Evolutionary conservation across 2,797 vertebrate species (phyloP), one percentile per base, ranked within the genome.

Genomic region (Tachyglossus aculeatus): DNA sequence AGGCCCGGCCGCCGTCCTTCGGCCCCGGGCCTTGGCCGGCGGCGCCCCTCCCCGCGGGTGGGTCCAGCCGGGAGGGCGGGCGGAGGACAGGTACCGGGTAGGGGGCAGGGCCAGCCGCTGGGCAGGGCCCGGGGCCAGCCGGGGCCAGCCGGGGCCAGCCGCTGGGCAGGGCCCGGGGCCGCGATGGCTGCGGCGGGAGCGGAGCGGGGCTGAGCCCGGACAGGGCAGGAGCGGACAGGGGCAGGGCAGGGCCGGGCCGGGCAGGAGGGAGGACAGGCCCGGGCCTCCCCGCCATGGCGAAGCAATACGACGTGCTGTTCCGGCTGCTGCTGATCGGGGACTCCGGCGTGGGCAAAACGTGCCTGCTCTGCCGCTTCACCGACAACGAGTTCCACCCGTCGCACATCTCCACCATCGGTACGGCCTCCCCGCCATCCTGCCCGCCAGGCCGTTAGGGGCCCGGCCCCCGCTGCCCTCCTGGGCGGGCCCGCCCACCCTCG

Each of bases 321-420:
- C 90, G 95, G 80, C 62, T 98, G 80, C 91, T 98, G 73, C 88
- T 97, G 66, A 93, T 98, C 54, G 96, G 96, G 53, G 97, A 98
- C 87, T 97, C 97, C 1, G 96, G 96, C 9, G 96, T 98, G 38
- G 96, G 97, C 57, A 98, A 98, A 91, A 98, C 96, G 6, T 97
- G 96, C 80, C 92, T 98, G 91, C 68, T 98, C 77, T 95, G 95
- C 87, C 92, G 95, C 76, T 97, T 98, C 92, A 96, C 96, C 51
- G 97, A 98, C 62, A 95, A 94, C 77, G 95, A 96, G 75, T 98
- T 97, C 88, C 94, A 97, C 78, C 88, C 94, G 32, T 92, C 94
- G 44, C 96, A 98, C 69, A 97, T 98, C 89, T 97, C 97, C 82
- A 98, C 97, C 73, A 97, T 98, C 85, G 96, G 97, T 97, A 95